Base-by-base conservation (phyloP, 2,888 invertebrate species). In the Anaspis maculata region DNA sequence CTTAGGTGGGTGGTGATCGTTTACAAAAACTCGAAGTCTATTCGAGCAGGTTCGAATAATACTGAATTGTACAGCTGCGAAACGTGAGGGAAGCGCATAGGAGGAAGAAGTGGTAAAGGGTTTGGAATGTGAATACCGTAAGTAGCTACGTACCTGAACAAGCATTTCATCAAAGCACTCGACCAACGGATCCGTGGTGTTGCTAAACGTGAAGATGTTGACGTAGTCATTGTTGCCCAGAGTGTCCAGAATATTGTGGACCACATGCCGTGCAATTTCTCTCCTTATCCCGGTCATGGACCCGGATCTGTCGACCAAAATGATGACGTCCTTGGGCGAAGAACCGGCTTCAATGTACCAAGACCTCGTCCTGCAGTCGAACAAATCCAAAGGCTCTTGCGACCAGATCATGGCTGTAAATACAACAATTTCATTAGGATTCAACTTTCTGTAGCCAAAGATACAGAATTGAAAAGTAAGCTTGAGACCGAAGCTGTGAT, bases 271-370 rank as follows among this genome's bases (percentile, higher is more conserved):
- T 32, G 95, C 95, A 49, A 97, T 94, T 67, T 92, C 90, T 54
- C 87, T 77, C 49, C 83, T 71, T 66, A 79, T 72, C 2, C 67
- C 66, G 1, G 74, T 75, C 79, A 81, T 80, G 9, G 77, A 77
- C 7, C 82, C 81, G 40, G 77, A 76, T 28, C 71, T 64, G 54
- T 83, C 83, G 22, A 82, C 67, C 44, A 83, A 61, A 32, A 83
- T 77, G 13, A 83, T 63, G 39, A 91, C 68, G 66, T 98, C 97
- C 69, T 98, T 98, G 1, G 97, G 92, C 59, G 92, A 94, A 5
- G 94, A 89, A 6, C 97, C 96, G 2, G 96, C 96, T 67, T 95
- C 90, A 64, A 97, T 92, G 65, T 90, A 98, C 96, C 96, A 96
- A 31, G 86, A 85, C 51, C 94, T 77, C 25, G 91, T 83, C 21